Percentiles rank a stretch among this genome's conserved stretches.
Evolutionary conservation across 1,140 invertebrate species (phyloP).

Genomic region (Zaprionus africanus): DNA sequence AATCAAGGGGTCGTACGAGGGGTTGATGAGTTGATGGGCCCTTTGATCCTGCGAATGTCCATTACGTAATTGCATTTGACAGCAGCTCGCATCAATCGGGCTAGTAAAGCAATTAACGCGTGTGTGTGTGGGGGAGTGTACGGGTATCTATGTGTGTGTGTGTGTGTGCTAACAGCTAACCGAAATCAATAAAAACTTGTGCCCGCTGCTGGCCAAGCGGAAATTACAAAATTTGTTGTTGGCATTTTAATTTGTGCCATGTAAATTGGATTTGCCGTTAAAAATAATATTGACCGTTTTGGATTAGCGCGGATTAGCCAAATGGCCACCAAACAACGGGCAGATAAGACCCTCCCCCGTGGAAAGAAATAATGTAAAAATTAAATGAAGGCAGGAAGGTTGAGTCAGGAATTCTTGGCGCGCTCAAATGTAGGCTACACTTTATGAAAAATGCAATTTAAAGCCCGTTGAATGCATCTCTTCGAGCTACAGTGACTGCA

Average conservation of each 20-base stretch:
- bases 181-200: slow-evolving; percentile 53
- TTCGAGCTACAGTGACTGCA: slow-evolving; percentile 51
- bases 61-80: slow-evolving; percentile 77
- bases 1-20: background rate
- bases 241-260: slow-evolving; percentile 69
- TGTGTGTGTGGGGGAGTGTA: slow-evolving; percentile 16
- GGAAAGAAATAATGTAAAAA: slow-evolving; percentile 30
- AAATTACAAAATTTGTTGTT: slow-evolving; percentile 67
- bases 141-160: background rate
- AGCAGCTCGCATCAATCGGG: slow-evolving; percentile 59
- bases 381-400: slow-evolving; percentile 18
- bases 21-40: background rate
- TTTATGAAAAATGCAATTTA: slow-evolving; percentile 48
- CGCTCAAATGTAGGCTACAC: slow-evolving; percentile 72
- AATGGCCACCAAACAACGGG: slow-evolving; percentile 40
- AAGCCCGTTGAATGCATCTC: slow-evolving; percentile 23
- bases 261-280: slow-evolving; percentile 70
- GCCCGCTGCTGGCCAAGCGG: slow-evolving; percentile 49
- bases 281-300: slow-evolving; percentile 64
- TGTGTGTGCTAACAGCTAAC: slow-evolving; percentile 14
- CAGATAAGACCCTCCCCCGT: slow-evolving; percentile 3
- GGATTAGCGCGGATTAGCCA: slow-evolving; percentile 74
- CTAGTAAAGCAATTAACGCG: slow-evolving; percentile 78
- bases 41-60: slow-evolving; percentile 46
- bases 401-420: too few species aligned